Evolutionary conservation across 1,140 invertebrate genomes (phyloP).

Genomic region (Pseudomyrmex pallidus): DNA sequence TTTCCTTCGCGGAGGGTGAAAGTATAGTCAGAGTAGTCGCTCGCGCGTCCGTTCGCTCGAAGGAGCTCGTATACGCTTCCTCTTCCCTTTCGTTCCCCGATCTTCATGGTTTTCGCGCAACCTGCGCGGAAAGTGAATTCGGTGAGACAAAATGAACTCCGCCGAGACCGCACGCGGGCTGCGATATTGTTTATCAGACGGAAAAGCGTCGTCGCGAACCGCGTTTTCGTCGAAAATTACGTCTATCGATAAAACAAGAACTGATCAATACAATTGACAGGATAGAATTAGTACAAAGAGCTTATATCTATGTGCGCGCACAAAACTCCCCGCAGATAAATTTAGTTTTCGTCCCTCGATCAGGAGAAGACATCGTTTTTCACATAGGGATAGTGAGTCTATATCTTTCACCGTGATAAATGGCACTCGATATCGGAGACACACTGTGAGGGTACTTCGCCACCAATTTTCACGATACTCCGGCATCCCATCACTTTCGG

Average conservation of each 20-base stretch:
- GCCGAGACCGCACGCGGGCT: neutral
- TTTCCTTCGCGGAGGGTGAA: slow-evolving; percentile 68
- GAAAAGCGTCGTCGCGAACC: neutral
- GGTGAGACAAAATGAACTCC: slow-evolving; percentile 57
- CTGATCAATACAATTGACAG: neutral
- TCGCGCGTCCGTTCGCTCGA: slow-evolving; percentile 68
- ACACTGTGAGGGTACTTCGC: slow-evolving; percentile 29
- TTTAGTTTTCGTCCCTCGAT: slow-evolving; percentile 44
- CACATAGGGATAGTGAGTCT: neutral
- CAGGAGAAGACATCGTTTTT: slow-evolving; percentile 42
- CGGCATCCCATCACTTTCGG: slow-evolving; percentile 22
- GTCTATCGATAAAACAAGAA: neutral
- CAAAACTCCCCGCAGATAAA: slow-evolving; percentile 2
- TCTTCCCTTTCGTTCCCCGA: slow-evolving; percentile 21
- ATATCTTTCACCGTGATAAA: slow-evolving; percentile 54
- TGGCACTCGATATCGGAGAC: slow-evolving; percentile 34
- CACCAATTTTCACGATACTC: slow-evolving; percentile 50
- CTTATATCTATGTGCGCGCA: no score
- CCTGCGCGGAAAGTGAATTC: slow-evolving; percentile 60
- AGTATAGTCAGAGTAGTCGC: slow-evolving; percentile 65
- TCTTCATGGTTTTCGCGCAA: slow-evolving; percentile 55
- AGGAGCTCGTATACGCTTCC: slow-evolving; percentile 43
- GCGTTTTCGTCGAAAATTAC: neutral
- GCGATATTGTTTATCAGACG: slow-evolving; percentile 18
- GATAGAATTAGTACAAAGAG: slow-evolving; percentile 5